Evolutionary conservation across 37 sponge, comb jelly and placozoan species (phyloP).

Genomic region (Beroe ovata): DNA sequence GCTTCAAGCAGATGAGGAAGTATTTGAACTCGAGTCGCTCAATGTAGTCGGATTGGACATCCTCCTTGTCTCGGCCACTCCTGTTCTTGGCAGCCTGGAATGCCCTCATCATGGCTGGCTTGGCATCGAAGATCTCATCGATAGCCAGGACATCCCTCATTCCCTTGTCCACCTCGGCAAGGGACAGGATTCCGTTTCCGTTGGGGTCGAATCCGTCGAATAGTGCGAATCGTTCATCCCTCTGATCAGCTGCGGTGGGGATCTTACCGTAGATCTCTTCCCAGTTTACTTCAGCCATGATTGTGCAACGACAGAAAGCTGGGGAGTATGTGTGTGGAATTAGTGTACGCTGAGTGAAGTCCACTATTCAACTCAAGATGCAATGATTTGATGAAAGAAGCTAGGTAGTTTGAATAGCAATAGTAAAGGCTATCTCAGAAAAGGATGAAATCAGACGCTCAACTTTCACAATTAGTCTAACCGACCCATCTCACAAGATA

Average conservation of each 20-base stretch:
- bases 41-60: slow-evolving; percentile 13
- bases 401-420: too few species aligned
- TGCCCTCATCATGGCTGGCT: slow-evolving; percentile 64
- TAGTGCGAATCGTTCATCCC: background rate
- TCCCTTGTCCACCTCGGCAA: slow-evolving; percentile 61
- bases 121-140: slow-evolving; percentile 67
- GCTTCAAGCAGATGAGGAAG: slow-evolving; percentile 2
- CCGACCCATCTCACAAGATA: too few species aligned
- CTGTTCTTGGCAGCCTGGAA: slow-evolving; percentile 43
- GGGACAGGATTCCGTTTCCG: slow-evolving; percentile 63
- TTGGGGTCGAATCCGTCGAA: slow-evolving; percentile 56
- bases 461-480: too few species aligned
- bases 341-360: too few species aligned
- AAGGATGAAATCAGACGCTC: too few species aligned
- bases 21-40: slow-evolving; percentile 43
- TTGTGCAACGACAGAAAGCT: too few species aligned
- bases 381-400: too few species aligned
- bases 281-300: slow-evolving; percentile 36
- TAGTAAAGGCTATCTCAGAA: too few species aligned
- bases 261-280: slow-evolving; percentile 57
- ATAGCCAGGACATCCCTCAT: slow-evolving; percentile 58
- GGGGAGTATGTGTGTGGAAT: too few species aligned
- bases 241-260: slow-evolving; percentile 33
- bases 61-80: background rate
- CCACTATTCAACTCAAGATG: too few species aligned